Evolutionary conservation across 2,888 invertebrate genomes (phyloP).

Genomic region (Aethes cnicana): DNA sequence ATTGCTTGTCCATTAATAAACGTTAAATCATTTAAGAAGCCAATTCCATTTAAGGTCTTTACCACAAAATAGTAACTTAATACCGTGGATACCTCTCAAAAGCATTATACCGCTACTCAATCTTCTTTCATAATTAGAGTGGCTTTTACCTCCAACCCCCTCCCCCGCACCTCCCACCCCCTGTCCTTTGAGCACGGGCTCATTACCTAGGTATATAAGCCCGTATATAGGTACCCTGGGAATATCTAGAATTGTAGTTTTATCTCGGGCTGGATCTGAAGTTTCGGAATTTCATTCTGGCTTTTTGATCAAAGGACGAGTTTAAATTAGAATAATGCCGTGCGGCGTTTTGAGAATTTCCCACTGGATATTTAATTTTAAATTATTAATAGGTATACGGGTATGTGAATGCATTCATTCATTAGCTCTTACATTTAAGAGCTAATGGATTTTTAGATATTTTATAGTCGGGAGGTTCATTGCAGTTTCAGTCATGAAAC

Average conservation of each 20-base stretch:
- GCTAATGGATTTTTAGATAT: no score
- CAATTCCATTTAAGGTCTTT: conserved; percentile 8
- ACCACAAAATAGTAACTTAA: conserved; percentile 18
- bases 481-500: no score
- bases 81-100: conserved; percentile 22
- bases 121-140: conserved; percentile 80
- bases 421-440: no score
- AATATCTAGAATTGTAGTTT: conserved; percentile 29
- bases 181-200: conserved; percentile 56
- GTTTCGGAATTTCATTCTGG: conserved; percentile 18
- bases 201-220: conserved; percentile 70
- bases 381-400: no score
- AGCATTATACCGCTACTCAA: conserved; percentile 63
- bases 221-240: conserved; percentile 29
- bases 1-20: no score
- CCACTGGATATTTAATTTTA: no score
- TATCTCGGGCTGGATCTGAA: conserved; percentile 23
- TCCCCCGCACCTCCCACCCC: conserved; percentile 36
- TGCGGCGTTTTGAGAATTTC: no score
- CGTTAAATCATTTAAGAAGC: not conserved
- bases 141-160: conserved; percentile 59
- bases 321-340: conserved; percentile 5
- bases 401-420: no score
- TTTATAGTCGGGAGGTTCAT: no score
- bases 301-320: conserved; percentile 9